Evolutionary conservation across 2,888 invertebrate genomes (phyloP).

Genomic region (Stomorhina lunata): DNA sequence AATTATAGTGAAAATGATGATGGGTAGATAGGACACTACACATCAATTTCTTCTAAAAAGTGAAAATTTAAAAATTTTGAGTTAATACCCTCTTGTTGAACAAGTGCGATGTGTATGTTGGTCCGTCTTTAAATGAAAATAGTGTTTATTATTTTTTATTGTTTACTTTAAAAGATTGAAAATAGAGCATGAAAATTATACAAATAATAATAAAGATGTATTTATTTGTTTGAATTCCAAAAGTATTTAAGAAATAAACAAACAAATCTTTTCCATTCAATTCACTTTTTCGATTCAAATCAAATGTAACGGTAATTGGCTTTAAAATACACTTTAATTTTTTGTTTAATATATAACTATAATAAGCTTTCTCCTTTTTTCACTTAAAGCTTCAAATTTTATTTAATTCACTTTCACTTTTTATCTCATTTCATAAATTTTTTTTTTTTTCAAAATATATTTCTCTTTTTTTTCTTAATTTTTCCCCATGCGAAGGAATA

Average conservation of each 20-base stretch:
- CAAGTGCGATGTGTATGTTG: not conserved
- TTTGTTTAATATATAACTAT: not conserved
- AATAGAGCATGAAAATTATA: not conserved
- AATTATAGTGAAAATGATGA: too few species aligned
- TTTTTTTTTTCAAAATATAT: not conserved
- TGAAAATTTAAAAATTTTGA: too few species aligned
- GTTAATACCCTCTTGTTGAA: too few species aligned
- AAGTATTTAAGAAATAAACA: too few species aligned
- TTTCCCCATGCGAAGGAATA: not conserved
- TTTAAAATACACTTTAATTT: not conserved
- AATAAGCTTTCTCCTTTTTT: not conserved
- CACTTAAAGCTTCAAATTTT: not conserved
- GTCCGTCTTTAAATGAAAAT: conserved; percentile 1
- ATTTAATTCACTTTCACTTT: not conserved
- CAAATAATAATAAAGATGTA: not conserved
- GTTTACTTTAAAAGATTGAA: not conserved
- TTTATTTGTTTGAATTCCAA: not conserved
- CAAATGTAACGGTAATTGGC: not conserved
- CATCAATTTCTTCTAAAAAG: too few species aligned
- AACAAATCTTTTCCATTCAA: not conserved
- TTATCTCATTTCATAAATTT: not conserved
- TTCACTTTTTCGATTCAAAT: not conserved
- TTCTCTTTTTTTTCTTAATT: conserved; percentile 13
- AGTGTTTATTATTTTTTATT: conserved; percentile 11
- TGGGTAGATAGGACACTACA: too few species aligned